phyloP scores from a whole-genome alignment of 2,797 vertebrate genomes.

The Lemur catta region DNA sequence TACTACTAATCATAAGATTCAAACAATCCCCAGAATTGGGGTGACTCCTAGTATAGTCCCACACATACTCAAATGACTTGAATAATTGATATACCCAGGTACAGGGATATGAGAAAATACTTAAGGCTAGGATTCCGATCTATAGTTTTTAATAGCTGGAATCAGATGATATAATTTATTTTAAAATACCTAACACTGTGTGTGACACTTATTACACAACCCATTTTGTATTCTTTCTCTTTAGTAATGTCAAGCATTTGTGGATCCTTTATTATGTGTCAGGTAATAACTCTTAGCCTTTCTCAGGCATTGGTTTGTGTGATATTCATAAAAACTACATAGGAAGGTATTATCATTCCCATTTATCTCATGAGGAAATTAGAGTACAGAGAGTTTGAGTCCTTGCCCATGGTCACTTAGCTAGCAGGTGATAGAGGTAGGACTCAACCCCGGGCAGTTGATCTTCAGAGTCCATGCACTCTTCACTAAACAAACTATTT shows the following conservation, averaged over 20 bases:
- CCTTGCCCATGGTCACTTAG: background rate
- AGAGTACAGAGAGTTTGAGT: background rate
- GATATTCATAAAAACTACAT: background rate
- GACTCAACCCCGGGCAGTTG: background rate
- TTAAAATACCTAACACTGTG: background rate
- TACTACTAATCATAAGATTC: background rate
- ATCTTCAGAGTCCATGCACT: background rate
- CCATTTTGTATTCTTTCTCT: background rate
- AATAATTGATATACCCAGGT: background rate
- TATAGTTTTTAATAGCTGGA: background rate
- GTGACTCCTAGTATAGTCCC: background rate
- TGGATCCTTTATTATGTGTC: background rate
- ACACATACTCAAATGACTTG: background rate
- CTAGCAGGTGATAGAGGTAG: background rate
- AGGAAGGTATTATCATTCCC: background rate
- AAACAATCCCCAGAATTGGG: background rate
- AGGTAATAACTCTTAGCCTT: background rate
- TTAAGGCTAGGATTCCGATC: background rate
- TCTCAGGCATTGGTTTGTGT: background rate
- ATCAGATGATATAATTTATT: background rate
- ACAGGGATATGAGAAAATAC: background rate
- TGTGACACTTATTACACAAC: background rate
- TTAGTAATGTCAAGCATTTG: background rate
- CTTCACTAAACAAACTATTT: background rate
- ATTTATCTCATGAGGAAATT: background rate